A percentile compares a stretch with the other conserved stretches of the same genome.
Conservation (phyloP, 64 coral and sea anemone species). For the Anthopleura sola region DNA sequence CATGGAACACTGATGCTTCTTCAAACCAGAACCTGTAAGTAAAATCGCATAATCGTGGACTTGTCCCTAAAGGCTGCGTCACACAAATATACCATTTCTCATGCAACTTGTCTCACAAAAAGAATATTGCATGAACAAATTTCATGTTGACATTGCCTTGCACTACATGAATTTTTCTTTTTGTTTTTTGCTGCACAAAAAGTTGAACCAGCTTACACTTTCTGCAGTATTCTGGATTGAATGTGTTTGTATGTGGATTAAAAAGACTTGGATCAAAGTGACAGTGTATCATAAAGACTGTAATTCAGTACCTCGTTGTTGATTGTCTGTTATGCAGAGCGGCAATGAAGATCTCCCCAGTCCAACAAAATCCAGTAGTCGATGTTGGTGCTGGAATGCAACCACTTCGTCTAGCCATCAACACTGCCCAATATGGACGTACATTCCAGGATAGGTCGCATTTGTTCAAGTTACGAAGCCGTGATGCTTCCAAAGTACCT, state of each 20-base stretch:
- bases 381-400: constrained; percentile 78
- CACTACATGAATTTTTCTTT: no score
- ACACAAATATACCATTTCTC: no score
- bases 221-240: no score
- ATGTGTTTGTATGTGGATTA: no score
- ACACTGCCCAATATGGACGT: constrained; percentile 93
- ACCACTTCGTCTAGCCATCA: constrained; percentile 84
- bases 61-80: background rate
- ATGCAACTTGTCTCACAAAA: no score
- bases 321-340: background rate
- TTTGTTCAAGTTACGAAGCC: constrained; percentile 52
- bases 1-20: constrained; percentile 79
- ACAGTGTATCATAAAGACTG: no score
- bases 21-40: constrained; percentile 58
- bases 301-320: no score
- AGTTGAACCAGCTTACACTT: no score
- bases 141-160: no score
- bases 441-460: constrained; percentile 96
- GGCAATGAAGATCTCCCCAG: constrained; percentile 47
- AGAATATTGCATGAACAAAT: no score
- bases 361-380: constrained; percentile 84
- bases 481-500: constrained; percentile 15
- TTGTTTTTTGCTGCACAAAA: no score
- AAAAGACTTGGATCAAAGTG: no score
- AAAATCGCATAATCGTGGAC: background rate